A percentile compares a stretch with the other conserved stretches of the same genome.
These are phyloP conservation scores for Fistularia commersonii DNA, from an alignment of 2,797 vertebrate species.

Conservation along the genomic window DNA sequence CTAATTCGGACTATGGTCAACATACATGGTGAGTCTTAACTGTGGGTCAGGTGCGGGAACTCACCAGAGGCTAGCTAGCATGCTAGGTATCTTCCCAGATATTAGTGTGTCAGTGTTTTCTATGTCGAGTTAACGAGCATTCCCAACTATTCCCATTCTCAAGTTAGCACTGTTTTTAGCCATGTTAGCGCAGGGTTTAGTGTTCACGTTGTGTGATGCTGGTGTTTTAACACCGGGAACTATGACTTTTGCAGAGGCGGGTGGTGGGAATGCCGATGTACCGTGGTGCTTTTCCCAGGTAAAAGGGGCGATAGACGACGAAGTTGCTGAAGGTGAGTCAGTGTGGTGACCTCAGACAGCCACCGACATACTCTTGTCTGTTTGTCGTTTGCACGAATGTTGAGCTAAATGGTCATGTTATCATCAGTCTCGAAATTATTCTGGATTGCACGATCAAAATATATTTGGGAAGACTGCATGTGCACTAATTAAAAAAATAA, in stretches of 20 bases:
- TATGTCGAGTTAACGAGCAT: too few relatives aligned
- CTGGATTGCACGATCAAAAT: too few relatives aligned
- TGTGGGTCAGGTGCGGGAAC: constrained; percentile 15
- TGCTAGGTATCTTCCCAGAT: constrained; percentile 36
- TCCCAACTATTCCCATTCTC: not conserved
- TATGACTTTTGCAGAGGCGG: constrained; percentile 77
- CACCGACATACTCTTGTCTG: constrained; percentile 4
- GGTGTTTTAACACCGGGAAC: constrained; percentile 19
- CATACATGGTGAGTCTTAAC: not conserved
- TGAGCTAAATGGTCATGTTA: not conserved
- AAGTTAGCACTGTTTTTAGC: not conserved
- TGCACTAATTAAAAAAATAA: too few relatives aligned
- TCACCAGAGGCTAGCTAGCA: constrained; percentile 39
- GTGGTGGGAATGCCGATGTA: constrained; percentile 87
- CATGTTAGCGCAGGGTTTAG: constrained; percentile 30
- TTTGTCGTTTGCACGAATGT: constrained; percentile 1
- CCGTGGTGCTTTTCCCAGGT: constrained; percentile 98
- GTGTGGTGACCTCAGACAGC: not conserved
- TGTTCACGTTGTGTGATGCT: not conserved
- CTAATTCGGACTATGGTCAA: not conserved
- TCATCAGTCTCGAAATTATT: too few relatives aligned
- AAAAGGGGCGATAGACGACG: constrained; percentile 94
- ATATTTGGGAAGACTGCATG: too few relatives aligned
- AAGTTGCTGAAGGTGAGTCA: constrained; percentile 91
- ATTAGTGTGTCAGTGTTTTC: constrained; percentile 10